Evolutionary conservation across 2,113 vertebrate species (phyloP).

Genomic region (Bujurquina vittata): DNA sequence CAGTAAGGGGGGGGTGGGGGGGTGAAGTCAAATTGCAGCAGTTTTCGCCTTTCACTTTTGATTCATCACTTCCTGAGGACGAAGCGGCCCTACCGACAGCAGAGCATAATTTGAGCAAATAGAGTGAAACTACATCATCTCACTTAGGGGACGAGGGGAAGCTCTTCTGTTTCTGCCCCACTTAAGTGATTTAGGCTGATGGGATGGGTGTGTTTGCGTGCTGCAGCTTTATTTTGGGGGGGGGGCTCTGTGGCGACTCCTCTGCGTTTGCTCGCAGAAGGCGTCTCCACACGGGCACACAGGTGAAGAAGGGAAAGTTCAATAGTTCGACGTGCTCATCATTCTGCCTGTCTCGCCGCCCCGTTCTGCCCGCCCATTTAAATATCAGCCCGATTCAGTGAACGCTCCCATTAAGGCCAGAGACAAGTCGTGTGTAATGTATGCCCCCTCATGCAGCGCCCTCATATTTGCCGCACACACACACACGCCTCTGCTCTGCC

Average conservation of each 20-base stretch:
- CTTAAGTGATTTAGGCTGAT: conserved; percentile 64
- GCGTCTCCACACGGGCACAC: conserved; percentile 14
- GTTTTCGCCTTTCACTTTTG: conserved; percentile 66
- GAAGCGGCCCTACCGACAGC: conserved; percentile 43
- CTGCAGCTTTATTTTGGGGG: neutral
- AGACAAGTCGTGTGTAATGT: conserved; percentile 62
- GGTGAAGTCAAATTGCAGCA: conserved; percentile 67
- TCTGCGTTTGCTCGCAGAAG: conserved; percentile 14
- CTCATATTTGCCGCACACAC: conserved; percentile 39
- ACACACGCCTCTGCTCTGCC: conserved; percentile 31
- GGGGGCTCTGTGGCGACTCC: conserved; percentile 14
- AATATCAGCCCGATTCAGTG: conserved; percentile 61
- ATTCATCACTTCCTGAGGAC: conserved; percentile 63
- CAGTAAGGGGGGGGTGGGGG: neutral
- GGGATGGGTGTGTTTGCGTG: conserved; percentile 42
- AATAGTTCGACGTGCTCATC: conserved; percentile 50
- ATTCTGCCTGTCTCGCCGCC: neutral
- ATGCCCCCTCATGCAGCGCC: conserved; percentile 68
- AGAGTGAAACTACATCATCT: conserved; percentile 70
- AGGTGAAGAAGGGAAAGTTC: conserved; percentile 49
- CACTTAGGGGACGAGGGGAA: conserved; percentile 43
- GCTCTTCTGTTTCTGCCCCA: conserved; percentile 41
- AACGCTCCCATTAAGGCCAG: conserved; percentile 59
- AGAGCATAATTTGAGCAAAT: conserved; percentile 64
- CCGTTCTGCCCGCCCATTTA: conserved; percentile 33